Conservation (phyloP, 2,888 invertebrate genomes). For the Pelosia muscerda region DNA sequence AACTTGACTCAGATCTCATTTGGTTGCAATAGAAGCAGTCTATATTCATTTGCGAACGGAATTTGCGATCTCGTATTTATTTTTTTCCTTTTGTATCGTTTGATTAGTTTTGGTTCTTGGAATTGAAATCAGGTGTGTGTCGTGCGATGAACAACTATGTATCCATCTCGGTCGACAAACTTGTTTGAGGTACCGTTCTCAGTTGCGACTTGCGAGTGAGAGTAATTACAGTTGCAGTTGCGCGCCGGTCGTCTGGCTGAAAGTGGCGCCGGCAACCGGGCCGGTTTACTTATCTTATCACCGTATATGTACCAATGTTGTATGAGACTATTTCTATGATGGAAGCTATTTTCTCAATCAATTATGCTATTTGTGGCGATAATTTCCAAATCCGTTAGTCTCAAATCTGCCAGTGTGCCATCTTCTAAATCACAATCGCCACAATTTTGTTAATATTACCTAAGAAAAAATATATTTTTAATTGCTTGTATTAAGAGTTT, state of each 20-base stretch:
- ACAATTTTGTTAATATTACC: too few species aligned
- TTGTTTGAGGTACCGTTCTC: conserved; percentile 65
- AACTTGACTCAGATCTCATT: conserved; percentile 32
- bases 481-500: too few species aligned
- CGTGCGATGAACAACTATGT: conserved; percentile 30
- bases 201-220: conserved; percentile 49
- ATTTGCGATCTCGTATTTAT: conserved; percentile 3
- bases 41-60: conserved; percentile 5
- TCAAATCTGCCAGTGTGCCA: too few species aligned
- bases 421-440: too few species aligned
- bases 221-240: conserved; percentile 44
- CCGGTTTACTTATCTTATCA: conserved; percentile 41
- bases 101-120: conserved; percentile 24
- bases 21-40: conserved; percentile 10
- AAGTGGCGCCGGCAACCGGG: conserved; percentile 43
- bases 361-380: background rate
- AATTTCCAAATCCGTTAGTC: too few species aligned
- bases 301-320: conserved; percentile 20
- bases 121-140: conserved; percentile 24
- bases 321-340: conserved; percentile 36
- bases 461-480: too few species aligned
- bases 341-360: conserved; percentile 9
- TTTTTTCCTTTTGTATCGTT: conserved; percentile 13
- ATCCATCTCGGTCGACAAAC: conserved; percentile 55
- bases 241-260: conserved; percentile 36